These are phyloP conservation scores for Sarotherodon lohbergeri DNA, from an alignment of 2,113 vertebrate species.

Conservation along the genomic window DNA sequence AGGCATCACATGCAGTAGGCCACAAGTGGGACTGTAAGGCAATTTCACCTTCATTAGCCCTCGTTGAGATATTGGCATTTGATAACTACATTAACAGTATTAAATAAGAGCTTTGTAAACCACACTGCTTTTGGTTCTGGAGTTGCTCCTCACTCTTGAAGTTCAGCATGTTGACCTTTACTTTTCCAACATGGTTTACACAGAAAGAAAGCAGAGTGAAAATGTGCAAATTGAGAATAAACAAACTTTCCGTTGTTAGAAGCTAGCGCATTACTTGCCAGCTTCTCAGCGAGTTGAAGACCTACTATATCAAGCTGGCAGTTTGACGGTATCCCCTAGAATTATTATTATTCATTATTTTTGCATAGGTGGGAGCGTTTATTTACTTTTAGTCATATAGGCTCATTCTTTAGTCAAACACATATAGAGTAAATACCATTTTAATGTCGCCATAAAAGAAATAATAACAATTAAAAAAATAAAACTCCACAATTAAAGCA, in stretches of 20 bases:
- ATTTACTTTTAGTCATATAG: not conserved
- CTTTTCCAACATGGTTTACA: not conserved
- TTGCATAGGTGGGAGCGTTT: not conserved
- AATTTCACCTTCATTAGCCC: not conserved
- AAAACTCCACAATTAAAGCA: not conserved
- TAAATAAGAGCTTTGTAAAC: not conserved
- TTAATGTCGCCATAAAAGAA: not conserved
- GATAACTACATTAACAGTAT: not conserved
- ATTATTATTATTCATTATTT: not conserved
- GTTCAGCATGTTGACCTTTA: not conserved
- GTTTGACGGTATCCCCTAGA: not conserved
- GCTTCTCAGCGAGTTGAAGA: not conserved
- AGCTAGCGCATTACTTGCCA: not conserved
- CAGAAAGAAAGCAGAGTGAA: not conserved
- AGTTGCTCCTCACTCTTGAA: not conserved
- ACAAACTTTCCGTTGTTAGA: not conserved
- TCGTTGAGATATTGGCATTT: not conserved
- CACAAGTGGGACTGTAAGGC: not conserved
- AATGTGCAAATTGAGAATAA: not conserved
- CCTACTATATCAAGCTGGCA: not conserved
- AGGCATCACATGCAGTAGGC: not conserved
- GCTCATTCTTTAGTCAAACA: not conserved
- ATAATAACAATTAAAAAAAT: not conserved
- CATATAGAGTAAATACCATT: not conserved
- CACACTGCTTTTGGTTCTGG: not conserved